These are phyloP conservation scores for Macrophya alboannulata DNA, from an alignment of 2,888 invertebrate genomes.

Conservation along the genomic window DNA sequence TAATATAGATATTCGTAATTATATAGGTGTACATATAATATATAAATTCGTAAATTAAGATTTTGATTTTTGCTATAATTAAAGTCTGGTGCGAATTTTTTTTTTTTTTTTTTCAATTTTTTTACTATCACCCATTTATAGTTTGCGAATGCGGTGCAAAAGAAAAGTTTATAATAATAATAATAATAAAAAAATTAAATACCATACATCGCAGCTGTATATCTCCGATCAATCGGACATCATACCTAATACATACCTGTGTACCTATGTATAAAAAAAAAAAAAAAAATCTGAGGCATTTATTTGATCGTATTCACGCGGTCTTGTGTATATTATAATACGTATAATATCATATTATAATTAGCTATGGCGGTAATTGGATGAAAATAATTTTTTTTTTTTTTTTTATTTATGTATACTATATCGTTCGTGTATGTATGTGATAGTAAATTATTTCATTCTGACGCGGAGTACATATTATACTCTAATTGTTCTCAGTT, in stretches of 20 bases:
- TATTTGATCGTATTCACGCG: background rate
- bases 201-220: background rate
- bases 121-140: background rate
- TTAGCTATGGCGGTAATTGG: background rate
- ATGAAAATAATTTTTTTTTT: background rate
- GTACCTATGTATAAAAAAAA: too few relatives aligned
- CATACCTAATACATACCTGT: too few relatives aligned
- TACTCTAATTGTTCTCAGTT: background rate
- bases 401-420: background rate
- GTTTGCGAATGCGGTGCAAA: background rate
- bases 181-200: background rate
- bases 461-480: background rate
- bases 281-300: too few relatives aligned
- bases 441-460: background rate
- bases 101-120: too few relatives aligned
- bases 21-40: background rate
- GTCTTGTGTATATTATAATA: background rate
- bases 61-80: background rate
- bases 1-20: background rate
- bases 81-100: background rate
- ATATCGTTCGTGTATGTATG: background rate
- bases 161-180: background rate
- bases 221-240: background rate
- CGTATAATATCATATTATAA: slow-evolving; percentile 11
- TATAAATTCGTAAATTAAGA: slow-evolving; percentile 19